Evolutionary conservation across 2,888 invertebrate genomes (phyloP).

Genomic region (Belgica antarctica): DNA sequence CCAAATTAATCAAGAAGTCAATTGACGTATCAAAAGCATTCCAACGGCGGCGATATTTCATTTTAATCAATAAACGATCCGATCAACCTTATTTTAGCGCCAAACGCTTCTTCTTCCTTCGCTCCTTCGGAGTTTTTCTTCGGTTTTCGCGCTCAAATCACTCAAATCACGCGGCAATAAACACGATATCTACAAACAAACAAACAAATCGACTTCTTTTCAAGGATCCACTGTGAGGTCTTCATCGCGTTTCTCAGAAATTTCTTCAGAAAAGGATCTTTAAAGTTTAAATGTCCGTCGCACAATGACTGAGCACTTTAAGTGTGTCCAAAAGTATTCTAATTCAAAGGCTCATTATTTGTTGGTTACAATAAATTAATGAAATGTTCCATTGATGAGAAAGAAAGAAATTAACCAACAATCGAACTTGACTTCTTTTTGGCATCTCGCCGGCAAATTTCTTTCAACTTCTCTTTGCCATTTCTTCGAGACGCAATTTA

Average conservation of each 20-base stretch:
- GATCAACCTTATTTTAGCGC: slow-evolving; percentile 7
- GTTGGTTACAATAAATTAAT: background rate
- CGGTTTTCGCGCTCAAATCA: background rate
- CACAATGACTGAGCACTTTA: background rate
- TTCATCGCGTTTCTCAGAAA: no score
- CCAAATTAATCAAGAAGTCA: background rate
- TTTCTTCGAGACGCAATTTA: background rate
- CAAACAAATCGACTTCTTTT: no score
- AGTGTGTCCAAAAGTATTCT: background rate
- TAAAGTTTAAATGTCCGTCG: background rate
- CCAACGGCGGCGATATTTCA: background rate
- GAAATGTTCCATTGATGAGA: no score
- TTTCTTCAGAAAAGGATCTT: background rate
- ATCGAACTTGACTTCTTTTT: no score
- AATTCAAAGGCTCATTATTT: background rate
- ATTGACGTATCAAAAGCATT: background rate
- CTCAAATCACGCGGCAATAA: background rate
- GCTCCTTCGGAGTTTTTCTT: background rate
- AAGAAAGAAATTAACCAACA: no score
- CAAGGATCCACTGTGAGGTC: no score
- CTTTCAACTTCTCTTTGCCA: background rate
- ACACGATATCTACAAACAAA: no score
- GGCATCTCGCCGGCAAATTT: background rate
- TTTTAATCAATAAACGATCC: background rate
- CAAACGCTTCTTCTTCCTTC: background rate